phyloP scores from a whole-genome alignment of 2,888 invertebrate species.

The Euplexia lucipara region DNA sequence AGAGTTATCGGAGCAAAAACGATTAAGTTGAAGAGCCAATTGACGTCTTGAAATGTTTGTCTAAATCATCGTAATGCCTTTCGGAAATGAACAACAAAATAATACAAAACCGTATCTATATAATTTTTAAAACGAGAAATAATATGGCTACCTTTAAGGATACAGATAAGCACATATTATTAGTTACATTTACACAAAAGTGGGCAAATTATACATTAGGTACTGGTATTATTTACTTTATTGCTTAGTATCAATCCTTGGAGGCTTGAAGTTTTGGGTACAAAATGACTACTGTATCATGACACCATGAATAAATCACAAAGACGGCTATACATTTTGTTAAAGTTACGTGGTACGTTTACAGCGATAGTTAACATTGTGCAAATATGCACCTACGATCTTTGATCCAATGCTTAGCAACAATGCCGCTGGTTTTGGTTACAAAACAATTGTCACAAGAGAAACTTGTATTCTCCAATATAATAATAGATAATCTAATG shows the following conservation, averaged over 20 bases:
- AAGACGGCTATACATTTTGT: too few relatives aligned
- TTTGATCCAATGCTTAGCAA: not conserved
- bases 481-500: not conserved
- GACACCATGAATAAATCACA: too few relatives aligned
- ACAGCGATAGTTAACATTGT: not conserved
- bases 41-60: slow-evolving; percentile 33
- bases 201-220: too few relatives aligned
- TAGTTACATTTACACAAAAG: too few relatives aligned
- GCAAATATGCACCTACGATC: not conserved
- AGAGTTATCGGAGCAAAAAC: slow-evolving; percentile 30
- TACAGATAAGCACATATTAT: too few relatives aligned
- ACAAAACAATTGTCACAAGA: not conserved
- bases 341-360: too few relatives aligned
- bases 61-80: slow-evolving; percentile 20
- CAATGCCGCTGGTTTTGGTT: not conserved
- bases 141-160: too few relatives aligned
- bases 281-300: not conserved
- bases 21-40: slow-evolving; percentile 25
- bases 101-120: slow-evolving; percentile 5
- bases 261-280: not conserved
- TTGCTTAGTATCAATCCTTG: not conserved
- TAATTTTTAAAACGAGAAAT: not conserved
- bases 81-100: slow-evolving; percentile 28
- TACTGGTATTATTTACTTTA: too few relatives aligned
- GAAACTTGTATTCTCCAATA: not conserved